Conservation (phyloP, 2,113 vertebrate species). For the Nerophis ophidion region DNA sequence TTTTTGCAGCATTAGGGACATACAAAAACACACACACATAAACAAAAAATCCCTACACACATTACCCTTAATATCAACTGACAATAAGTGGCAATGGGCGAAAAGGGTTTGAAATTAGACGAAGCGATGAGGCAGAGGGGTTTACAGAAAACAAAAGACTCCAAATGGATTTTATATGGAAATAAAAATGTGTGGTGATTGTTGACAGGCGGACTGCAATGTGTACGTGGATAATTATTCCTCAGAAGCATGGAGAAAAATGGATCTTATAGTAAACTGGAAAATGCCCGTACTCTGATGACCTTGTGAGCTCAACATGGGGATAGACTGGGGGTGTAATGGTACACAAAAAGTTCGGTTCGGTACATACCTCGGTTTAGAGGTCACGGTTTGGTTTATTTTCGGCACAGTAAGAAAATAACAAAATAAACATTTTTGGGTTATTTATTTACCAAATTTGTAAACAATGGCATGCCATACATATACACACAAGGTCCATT, state of each 20-base stretch:
- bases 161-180: constrained; percentile 44
- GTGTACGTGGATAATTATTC: constrained; percentile 38
- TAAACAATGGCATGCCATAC: too few relatives aligned
- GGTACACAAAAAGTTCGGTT: too few relatives aligned
- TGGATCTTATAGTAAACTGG: constrained; percentile 17
- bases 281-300: constrained; percentile 35
- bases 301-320: constrained; percentile 26
- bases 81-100: constrained; percentile 45
- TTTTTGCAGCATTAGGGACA: constrained; percentile 28
- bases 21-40: constrained; percentile 11
- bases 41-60: constrained; percentile 7
- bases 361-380: too few relatives aligned
- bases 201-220: constrained; percentile 34
- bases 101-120: constrained; percentile 50
- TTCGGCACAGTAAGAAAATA: too few relatives aligned
- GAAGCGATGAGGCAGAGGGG: constrained; percentile 42
- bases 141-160: constrained; percentile 51
- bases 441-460: too few relatives aligned
- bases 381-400: too few relatives aligned
- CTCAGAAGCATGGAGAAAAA: constrained; percentile 34
- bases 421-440: too few relatives aligned
- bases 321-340: too few relatives aligned
- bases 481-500: too few relatives aligned
- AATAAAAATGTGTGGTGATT: neutral
- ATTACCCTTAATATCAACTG: constrained; percentile 45